phyloP scores from a whole-genome alignment of 2,113 vertebrate genomes.

The Dipodomys merriami region DNA sequence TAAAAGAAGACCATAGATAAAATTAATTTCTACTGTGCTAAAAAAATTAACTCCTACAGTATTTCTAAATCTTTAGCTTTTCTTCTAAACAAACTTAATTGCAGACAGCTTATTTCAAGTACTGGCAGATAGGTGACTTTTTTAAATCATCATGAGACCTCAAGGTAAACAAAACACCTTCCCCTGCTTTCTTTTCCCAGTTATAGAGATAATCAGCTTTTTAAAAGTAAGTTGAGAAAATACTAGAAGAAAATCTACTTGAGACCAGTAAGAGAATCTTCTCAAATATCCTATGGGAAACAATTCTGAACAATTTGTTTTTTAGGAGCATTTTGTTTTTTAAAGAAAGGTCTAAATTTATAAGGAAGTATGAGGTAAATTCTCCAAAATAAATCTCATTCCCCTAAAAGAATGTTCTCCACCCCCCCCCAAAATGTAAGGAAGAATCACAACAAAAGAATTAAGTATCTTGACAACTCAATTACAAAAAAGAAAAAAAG shows the following conservation, averaged over 20 bases:
- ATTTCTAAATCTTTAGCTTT: constrained; percentile 2
- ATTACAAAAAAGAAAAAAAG: neutral
- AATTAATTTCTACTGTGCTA: neutral
- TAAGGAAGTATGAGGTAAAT: constrained; percentile 42
- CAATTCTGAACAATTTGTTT: neutral
- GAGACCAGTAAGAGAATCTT: constrained; percentile 9
- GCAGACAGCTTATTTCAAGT: constrained; percentile 44
- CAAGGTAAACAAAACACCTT: neutral
- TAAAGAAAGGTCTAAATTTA: neutral
- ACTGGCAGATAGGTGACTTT: neutral
- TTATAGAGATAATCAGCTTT: neutral
- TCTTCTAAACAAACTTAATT: constrained; percentile 14
- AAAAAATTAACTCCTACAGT: neutral
- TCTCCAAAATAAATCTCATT: constrained; percentile 26
- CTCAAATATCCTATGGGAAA: neutral
- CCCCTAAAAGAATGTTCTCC: too few species aligned
- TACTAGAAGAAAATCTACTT: neutral
- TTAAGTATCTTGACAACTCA: neutral
- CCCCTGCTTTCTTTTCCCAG: neutral
- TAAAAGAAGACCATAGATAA: neutral
- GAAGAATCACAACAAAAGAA: constrained; percentile 23
- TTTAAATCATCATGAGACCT: neutral
- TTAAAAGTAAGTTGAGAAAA: constrained; percentile 32
- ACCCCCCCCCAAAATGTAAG: neutral
- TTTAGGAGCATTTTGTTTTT: neutral